Base-by-base conservation (phyloP, 2,113 vertebrate genomes). In the Entosphenus tridentatus region DNA sequence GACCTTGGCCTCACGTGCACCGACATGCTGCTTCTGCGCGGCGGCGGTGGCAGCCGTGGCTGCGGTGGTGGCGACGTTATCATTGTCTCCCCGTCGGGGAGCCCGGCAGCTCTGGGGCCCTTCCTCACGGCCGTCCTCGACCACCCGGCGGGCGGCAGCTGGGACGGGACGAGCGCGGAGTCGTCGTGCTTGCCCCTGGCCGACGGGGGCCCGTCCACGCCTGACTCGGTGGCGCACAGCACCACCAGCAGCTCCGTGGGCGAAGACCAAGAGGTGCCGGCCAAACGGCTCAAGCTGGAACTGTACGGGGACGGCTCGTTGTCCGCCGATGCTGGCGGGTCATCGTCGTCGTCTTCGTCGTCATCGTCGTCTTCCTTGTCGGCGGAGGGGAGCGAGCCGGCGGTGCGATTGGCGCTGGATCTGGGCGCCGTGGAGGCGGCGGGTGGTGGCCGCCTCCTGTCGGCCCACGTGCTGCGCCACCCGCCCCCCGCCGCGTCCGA, bases 201-300 rank as follows among this genome's bases (percentile, higher is more conserved):
- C 8, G 62, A 65, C n/a, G 62, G 62, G n/a, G 62, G 21, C 62
- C 62, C 62, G 62, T 21, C 21, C 62, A 65, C 62, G n/a, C 62
- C 62, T 11, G 62, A 65, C 62, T 65, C 62, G 21, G 62, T 65
- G 8, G 62, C 62, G n/a, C 62, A 65, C 10, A 65, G 62, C 21
- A 65, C 62, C n/a, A 65, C 62, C n/a, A 65, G 62, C 21, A 65
- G 62, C 62, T 21, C 21, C 21, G n/a, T n/a, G n/a, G 62, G 62
- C n/a, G 62, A 65, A 21, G 62, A 65, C 21, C 62, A 65, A 11
- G 62, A 65, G 21, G 62, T 65, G n/a, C 62, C 62, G 11, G 62
- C 62, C n/a, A 65, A 65, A 10, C n/a, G n/a, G n/a, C 62, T 65
- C 62, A 65, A 65, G 62, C 62, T 65, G 62, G 62, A 65, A 65